Percentiles rank a stretch among this genome's conserved stretches.
These are phyloP conservation scores for Metopia argyrocephala DNA, from an alignment of 2,888 invertebrate genomes.

Conservation along the genomic window DNA sequence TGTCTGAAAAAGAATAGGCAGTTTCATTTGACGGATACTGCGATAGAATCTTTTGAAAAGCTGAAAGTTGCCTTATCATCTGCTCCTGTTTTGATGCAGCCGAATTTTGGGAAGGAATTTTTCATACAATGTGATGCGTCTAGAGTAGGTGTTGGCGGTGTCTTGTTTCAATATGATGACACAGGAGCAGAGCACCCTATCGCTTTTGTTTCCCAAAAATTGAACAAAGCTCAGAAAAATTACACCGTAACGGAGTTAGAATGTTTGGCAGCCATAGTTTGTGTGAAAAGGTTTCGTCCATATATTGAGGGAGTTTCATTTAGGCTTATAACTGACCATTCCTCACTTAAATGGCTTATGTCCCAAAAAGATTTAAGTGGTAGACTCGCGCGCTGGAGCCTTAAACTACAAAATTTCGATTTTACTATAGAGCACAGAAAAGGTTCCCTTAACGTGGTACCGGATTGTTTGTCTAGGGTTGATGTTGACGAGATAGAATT, in stretches of 20 bases:
- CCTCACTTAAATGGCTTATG: constrained; percentile 1
- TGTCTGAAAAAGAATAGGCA: not conserved
- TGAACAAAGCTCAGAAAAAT: constrained; percentile 41
- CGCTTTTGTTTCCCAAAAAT: constrained; percentile 45
- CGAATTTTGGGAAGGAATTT: constrained; percentile 39
- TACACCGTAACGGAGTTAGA: constrained; percentile 48
- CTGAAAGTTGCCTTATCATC: constrained; percentile 23
- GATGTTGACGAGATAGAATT: not conserved
- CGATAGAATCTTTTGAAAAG: constrained; percentile 6
- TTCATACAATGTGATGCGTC: constrained; percentile 55
- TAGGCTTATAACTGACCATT: constrained; percentile 23
- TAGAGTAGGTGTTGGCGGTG: constrained; percentile 41
- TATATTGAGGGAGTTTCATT: constrained; percentile 40
- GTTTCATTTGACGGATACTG: not conserved
- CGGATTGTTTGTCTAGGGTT: not conserved
- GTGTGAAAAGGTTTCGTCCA: constrained; percentile 24
- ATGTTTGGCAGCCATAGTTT: constrained; percentile 1
- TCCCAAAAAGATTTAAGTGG: too few relatives aligned
- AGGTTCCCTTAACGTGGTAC: not conserved
- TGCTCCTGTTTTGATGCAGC: constrained; percentile 25
- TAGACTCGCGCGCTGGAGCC: too few relatives aligned
- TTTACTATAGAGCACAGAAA: constrained; percentile 9
- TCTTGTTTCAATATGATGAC: too few relatives aligned
- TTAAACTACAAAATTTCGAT: not conserved
- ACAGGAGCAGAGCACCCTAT: constrained; percentile 35